Evolutionary conservation across 2,113 vertebrate genomes (phyloP).

Genomic region (Oreochromis niloticus): DNA sequence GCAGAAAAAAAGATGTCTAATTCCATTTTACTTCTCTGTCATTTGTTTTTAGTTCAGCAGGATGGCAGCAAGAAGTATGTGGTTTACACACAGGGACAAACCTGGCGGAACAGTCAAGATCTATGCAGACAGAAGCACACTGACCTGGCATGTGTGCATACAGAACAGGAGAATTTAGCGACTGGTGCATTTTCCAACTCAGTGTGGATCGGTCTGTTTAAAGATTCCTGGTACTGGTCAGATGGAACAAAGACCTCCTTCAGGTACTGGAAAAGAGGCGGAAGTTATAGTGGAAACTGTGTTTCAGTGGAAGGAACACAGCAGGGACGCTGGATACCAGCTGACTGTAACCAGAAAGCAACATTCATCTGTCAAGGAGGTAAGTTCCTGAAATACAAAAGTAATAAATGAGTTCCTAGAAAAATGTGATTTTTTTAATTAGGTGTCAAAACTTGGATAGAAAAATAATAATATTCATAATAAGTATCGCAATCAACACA

Average conservation of each 20-base stretch:
- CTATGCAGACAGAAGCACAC: fast-evolving
- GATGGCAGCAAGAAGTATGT: background rate
- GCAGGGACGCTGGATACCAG: background rate
- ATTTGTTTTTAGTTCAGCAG: background rate
- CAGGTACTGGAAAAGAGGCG: conserved; percentile 2
- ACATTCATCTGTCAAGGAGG: conserved; percentile 19
- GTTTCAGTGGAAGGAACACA: background rate
- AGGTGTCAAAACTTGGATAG: fast-evolving
- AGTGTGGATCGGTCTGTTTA: conserved; percentile 15
- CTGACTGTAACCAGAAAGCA: background rate
- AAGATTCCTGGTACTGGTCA: conserved; percentile 11
- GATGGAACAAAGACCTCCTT: background rate
- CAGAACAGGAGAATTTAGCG: fast-evolving
- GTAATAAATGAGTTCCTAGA: background rate
- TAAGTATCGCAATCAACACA: background rate
- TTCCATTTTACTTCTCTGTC: fast-evolving
- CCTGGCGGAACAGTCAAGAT: fast-evolving
- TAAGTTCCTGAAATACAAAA: background rate
- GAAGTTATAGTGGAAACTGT: background rate
- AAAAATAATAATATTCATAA: background rate
- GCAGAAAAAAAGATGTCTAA: background rate
- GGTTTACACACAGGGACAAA: background rate
- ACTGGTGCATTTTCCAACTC: fast-evolving
- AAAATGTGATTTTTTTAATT: background rate
- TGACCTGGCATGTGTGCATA: background rate